Percentiles rank a stretch among this genome's conserved stretches.
Evolutionary conservation across 2,113 vertebrate species (phyloP).

Genomic region (Cyprinodon brontotheroides): DNA sequence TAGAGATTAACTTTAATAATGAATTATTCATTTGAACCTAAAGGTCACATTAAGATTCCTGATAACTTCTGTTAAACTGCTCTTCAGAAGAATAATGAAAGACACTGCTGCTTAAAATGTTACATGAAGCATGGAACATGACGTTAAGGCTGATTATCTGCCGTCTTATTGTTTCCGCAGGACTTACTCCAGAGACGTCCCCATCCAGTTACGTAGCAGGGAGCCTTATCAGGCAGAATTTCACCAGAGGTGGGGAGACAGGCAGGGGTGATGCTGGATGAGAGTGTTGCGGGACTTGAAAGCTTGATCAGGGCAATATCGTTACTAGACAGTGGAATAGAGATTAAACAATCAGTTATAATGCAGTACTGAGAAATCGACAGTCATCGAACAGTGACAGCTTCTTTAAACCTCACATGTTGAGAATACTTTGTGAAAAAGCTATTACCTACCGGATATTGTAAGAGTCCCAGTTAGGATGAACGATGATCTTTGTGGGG

Average conservation of each 20-base stretch:
- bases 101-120: not conserved
- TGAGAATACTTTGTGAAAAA: not conserved
- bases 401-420: not conserved
- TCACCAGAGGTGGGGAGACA: slow-evolving; percentile 79
- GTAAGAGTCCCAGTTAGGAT: slow-evolving; percentile 80
- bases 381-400: not conserved
- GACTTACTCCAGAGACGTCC: slow-evolving; percentile 89
- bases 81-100: not conserved
- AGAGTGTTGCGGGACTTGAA: slow-evolving; percentile 59
- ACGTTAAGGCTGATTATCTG: not conserved
- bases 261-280: slow-evolving; percentile 74
- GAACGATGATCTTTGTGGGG: slow-evolving; percentile 80
- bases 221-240: slow-evolving; percentile 66
- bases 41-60: not conserved
- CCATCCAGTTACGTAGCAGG: slow-evolving; percentile 91
- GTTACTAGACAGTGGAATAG: slow-evolving; percentile 75
- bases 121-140: not conserved
- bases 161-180: not conserved
- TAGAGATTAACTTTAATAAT: not conserved
- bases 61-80: not conserved
- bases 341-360: slow-evolving; percentile 21
- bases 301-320: slow-evolving; percentile 94
- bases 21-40: not conserved
- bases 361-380: fast-evolving
- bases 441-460: slow-evolving; percentile 71